Base-by-base conservation (phyloP, 2,888 invertebrate genomes). In the Drosophila ustulata region DNA sequence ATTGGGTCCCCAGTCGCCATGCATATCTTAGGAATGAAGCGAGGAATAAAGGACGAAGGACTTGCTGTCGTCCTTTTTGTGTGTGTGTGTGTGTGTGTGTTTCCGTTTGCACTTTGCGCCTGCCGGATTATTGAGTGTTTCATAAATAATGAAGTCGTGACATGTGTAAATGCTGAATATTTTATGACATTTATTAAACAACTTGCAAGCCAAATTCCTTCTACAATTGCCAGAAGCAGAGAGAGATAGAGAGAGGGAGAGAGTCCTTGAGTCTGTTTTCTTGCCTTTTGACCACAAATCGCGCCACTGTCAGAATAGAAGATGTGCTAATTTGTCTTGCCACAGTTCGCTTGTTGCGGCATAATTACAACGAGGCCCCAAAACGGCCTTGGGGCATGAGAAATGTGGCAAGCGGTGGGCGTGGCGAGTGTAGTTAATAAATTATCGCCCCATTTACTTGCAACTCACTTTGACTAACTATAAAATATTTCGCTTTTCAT, bases 281-380 rank as follows among this genome's bases (percentile, higher is more conserved):
- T 39, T 43, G 41, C 45, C 39, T 52, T 58, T 82, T 82, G 80
- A 82, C 78, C 78, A 64, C 78, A 82, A 80, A 82, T 80, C 61
- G 78, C 80, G 58, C 46, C n/a, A 47, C 57, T 82, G 80, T 83
- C 79, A 80, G 80, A 80, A 73, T 72, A 64, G 63, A 80, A 80
- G 32, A 66, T 80, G 59, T 49, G 59, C 57, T 70, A 78, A 83
- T 80, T 77, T 73, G 71, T 82, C 73, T 79, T 66, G 11, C 26
- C 39, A 55, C 32, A 8, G 32, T n/a, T 75, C 47, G 47, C 62
- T 67, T 45, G 25, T 41, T 46, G 56, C 49, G 45, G 7, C 32
- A 75, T 75, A 73, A 75, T 63, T 75, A 73, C 53, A 39, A 41
- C 34, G 30, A 34, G 34, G 32, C 51, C n/a, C 13, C 18, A 28